phyloP scores from a whole-genome alignment of 1,140 invertebrate species.

The Forficula auricularia region DNA sequence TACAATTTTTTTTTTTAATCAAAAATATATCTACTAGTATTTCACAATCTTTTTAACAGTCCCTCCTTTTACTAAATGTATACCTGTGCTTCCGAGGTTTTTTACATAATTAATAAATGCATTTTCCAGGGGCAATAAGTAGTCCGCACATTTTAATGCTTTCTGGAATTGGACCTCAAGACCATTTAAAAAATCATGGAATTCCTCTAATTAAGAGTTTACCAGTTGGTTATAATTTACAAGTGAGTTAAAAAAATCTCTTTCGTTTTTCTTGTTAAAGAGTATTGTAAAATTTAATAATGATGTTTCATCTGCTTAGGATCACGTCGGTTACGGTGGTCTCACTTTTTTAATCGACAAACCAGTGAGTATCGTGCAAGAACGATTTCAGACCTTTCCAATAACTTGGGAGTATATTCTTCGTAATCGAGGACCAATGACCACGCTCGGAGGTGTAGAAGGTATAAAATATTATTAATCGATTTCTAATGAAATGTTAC shows the following conservation, averaged over 20 bases:
- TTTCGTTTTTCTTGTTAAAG: no score
- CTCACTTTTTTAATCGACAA: constrained; percentile 57
- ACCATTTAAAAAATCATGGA: constrained; percentile 49
- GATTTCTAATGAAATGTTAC: no score
- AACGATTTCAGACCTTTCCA: constrained; percentile 47
- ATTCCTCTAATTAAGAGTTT: constrained; percentile 55
- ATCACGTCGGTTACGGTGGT: constrained; percentile 66
- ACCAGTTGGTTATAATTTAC: constrained; percentile 33
- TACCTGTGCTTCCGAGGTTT: no score
- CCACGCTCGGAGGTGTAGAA: constrained; percentile 65
- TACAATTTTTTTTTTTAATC: no score
- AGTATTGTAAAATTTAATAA: no score
- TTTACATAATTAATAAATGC: no score
- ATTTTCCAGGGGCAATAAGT: constrained; percentile 61
- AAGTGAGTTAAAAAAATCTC: background rate
- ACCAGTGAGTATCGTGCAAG: constrained; percentile 58
- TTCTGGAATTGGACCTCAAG: constrained; percentile 64
- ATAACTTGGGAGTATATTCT: constrained; percentile 63
- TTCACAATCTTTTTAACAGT: no score
- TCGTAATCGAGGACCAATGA: constrained; percentile 63
- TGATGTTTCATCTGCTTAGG: no score
- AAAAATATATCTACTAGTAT: no score
- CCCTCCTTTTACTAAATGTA: no score
- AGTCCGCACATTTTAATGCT: constrained; percentile 70
- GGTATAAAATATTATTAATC: constrained; percentile 23